Evolutionary conservation across 1,140 invertebrate species (phyloP).

Genomic region (Drosophila neocordata): DNA sequence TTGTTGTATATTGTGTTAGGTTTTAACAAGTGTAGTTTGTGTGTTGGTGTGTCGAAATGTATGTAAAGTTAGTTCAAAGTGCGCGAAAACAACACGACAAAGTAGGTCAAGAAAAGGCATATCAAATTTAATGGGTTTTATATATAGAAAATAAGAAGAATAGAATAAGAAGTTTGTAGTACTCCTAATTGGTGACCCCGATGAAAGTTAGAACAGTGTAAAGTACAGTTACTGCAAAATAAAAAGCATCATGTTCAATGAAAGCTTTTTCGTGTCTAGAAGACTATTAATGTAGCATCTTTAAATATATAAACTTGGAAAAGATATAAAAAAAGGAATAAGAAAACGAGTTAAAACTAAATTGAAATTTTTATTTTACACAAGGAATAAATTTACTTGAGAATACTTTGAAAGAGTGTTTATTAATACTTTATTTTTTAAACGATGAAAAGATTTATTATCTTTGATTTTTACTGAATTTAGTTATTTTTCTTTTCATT

Average conservation of each 20-base stretch:
- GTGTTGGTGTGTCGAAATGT: background rate
- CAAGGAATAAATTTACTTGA: no score
- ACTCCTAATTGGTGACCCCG: background rate
- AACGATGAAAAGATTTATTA: background rate
- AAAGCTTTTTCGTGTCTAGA: no score
- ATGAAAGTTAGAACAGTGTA: background rate
- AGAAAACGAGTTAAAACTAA: no score
- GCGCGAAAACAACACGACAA: background rate
- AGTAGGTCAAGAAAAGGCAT: background rate
- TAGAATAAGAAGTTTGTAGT: background rate
- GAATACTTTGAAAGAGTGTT: no score
- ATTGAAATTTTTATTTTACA: no score
- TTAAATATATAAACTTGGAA: no score
- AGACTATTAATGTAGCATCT: no score
- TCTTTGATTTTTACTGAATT: background rate
- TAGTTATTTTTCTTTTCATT: background rate
- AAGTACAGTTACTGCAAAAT: background rate
- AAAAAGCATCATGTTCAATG: background rate
- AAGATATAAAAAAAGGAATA: no score
- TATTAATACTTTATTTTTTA: background rate
- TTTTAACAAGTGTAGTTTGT: slow-evolving; percentile 45
- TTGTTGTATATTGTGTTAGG: slow-evolving; percentile 26
- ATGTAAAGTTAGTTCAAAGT: slow-evolving; percentile 1
- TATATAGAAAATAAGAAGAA: background rate
- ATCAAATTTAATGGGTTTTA: background rate